phyloP scores from a whole-genome alignment of 1,140 invertebrate species.

The Monomorium pharaonis region DNA sequence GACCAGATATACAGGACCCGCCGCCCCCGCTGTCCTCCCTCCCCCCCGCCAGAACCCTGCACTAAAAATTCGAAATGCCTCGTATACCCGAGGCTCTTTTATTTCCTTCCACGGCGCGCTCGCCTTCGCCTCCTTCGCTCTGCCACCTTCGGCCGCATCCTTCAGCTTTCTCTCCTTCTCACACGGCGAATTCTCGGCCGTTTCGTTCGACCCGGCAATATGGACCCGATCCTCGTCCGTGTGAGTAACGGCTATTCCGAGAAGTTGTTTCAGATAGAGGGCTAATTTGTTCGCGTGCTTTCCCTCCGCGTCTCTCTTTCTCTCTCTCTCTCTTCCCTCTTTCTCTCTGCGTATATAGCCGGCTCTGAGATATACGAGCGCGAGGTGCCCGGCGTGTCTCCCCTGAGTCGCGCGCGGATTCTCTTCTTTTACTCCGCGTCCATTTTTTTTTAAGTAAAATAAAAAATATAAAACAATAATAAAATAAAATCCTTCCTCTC shows the following conservation, averaged over 20 bases:
- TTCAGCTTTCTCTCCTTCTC: slow-evolving; percentile 38
- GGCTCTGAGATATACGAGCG: slow-evolving; percentile 60
- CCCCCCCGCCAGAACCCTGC: slow-evolving; percentile 47
- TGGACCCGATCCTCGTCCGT: slow-evolving; percentile 73
- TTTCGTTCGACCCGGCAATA: slow-evolving; percentile 62
- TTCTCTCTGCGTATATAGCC: too few relatives aligned
- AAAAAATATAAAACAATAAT: too few relatives aligned
- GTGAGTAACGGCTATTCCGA: slow-evolving; percentile 84
- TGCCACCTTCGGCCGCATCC: background rate
- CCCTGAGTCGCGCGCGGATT: slow-evolving; percentile 34
- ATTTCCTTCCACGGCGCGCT: slow-evolving; percentile 50
- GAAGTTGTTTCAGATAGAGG: slow-evolving; percentile 85
- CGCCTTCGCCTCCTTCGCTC: slow-evolving; percentile 5
- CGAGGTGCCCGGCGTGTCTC: slow-evolving; percentile 43
- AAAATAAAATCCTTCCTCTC: too few relatives aligned
- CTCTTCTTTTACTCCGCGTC: slow-evolving; percentile 19
- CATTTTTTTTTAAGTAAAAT: too few relatives aligned
- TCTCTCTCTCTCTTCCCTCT: too few relatives aligned
- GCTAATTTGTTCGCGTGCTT: slow-evolving; percentile 83
- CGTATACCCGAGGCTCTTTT: slow-evolving; percentile 48
- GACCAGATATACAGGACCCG: slow-evolving; percentile 69
- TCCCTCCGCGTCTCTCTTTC: slow-evolving; percentile 42
- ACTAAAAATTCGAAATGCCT: slow-evolving; percentile 79
- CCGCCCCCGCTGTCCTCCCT: slow-evolving; percentile 21
- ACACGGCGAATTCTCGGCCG: slow-evolving; percentile 40